A percentile compares a stretch with the other conserved stretches of the same genome.
Evolutionary conservation across 2,113 vertebrate species (phyloP).

Genomic region (Egretta garzetta): DNA sequence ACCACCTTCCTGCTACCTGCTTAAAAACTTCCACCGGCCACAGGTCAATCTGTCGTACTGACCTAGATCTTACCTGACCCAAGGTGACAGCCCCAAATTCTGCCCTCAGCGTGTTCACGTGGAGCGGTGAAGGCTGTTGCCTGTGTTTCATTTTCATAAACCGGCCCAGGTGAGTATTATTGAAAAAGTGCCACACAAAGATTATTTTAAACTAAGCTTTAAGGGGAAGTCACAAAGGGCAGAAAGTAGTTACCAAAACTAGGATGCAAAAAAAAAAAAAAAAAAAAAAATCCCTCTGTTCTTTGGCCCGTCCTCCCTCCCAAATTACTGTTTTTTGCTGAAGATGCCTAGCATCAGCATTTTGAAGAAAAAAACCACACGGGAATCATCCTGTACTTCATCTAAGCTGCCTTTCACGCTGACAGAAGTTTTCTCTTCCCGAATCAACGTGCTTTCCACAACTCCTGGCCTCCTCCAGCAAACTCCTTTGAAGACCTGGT

Average conservation of each 20-base stretch:
- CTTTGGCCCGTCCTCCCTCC: neutral
- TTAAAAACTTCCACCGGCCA: accelerated
- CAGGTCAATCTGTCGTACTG: accelerated
- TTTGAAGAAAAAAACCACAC: neutral
- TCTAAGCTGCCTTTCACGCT: neutral
- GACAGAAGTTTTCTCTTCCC: neutral
- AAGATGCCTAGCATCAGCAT: neutral
- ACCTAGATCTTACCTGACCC: neutral
- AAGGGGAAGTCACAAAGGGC: neutral
- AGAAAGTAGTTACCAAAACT: neutral
- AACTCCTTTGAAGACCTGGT: neutral
- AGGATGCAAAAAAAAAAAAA: neutral
- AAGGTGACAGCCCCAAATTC: neutral
- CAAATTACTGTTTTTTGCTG: neutral
- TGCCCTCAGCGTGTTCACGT: neutral
- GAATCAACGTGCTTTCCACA: neutral
- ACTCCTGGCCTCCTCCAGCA: neutral
- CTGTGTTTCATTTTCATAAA: neutral
- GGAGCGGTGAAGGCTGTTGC: neutral
- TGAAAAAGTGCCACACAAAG: neutral
- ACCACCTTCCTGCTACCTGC: accelerated
- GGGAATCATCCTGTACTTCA: neutral
- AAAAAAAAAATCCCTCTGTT: neutral
- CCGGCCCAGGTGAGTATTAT: too few species aligned
- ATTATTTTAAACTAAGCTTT: neutral